A percentile compares a stretch with the other conserved stretches of the same genome.
Evolutionary conservation across 2,797 vertebrate species (phyloP).

Genomic region (Anguilla obscura): DNA sequence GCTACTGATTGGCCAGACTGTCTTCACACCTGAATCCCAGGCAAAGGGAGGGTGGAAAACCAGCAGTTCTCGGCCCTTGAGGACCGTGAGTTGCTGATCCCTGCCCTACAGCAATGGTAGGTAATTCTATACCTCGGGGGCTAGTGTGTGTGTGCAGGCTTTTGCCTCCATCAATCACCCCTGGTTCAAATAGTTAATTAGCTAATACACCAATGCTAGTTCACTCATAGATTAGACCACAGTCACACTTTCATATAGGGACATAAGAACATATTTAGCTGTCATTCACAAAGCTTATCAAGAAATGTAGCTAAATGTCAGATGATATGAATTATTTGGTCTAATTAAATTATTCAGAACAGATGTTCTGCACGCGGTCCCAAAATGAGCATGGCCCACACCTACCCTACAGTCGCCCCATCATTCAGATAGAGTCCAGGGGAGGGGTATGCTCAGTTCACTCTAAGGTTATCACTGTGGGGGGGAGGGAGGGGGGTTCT

Average conservation of each 20-base stretch:
- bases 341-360: no score
- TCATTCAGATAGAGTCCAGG: neutral
- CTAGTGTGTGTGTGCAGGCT: neutral
- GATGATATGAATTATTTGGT: no score
- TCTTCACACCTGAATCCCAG: no score
- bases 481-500: neutral
- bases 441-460: neutral
- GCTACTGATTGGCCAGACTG: no score
- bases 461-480: neutral
- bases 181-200: neutral
- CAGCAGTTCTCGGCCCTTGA: no score
- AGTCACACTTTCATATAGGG: neutral
- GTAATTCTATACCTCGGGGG: neutral
- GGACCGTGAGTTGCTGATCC: no score
- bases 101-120: neutral
- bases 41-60: no score
- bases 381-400: neutral
- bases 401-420: constrained; percentile 5
- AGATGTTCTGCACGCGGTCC: no score
- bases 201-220: neutral
- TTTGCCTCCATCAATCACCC: neutral
- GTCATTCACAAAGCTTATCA: neutral
- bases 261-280: neutral
- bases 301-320: no score
- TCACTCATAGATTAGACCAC: neutral